phyloP scores from a whole-genome alignment of 2,113 vertebrate species.

The Syrmaticus mikado region DNA sequence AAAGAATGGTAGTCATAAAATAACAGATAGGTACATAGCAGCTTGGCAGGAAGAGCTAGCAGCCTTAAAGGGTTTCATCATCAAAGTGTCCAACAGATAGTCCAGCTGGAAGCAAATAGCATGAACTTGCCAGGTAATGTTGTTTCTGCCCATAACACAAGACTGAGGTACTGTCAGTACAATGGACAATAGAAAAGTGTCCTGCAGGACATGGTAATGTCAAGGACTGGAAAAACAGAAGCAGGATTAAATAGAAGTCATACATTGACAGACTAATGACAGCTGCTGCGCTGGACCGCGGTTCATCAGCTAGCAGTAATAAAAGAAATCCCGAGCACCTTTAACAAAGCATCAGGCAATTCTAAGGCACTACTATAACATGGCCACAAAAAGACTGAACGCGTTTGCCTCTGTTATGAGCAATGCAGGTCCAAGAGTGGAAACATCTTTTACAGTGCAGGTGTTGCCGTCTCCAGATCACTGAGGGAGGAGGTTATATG shows the following conservation, averaged over 20 bases:
- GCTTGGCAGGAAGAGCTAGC: neutral
- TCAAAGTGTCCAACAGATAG: neutral
- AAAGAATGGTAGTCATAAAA: neutral
- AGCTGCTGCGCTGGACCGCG: neutral
- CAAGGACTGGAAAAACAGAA: neutral
- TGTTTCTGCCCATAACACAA: neutral
- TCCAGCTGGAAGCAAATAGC: neutral
- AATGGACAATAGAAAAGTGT: neutral
- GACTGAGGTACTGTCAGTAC: neutral
- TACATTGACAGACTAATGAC: neutral
- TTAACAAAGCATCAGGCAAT: neutral
- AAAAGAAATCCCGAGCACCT: neutral
- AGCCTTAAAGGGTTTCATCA: slow-evolving; percentile 1
- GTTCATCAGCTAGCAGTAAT: neutral
- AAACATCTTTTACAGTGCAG: neutral
- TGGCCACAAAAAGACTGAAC: neutral
- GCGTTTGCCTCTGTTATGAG: neutral
- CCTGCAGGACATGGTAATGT: neutral
- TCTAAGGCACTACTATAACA: neutral
- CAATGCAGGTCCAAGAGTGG: neutral
- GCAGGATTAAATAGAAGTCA: neutral
- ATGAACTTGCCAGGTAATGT: neutral
- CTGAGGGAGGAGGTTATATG: neutral
- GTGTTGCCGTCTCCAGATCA: neutral
- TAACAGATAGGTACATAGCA: neutral